A percentile compares a stretch with the other conserved stretches of the same genome.
These are phyloP conservation scores for Amblyteles armatorius DNA, from an alignment of 2,888 invertebrate genomes.

Conservation along the genomic window DNA sequence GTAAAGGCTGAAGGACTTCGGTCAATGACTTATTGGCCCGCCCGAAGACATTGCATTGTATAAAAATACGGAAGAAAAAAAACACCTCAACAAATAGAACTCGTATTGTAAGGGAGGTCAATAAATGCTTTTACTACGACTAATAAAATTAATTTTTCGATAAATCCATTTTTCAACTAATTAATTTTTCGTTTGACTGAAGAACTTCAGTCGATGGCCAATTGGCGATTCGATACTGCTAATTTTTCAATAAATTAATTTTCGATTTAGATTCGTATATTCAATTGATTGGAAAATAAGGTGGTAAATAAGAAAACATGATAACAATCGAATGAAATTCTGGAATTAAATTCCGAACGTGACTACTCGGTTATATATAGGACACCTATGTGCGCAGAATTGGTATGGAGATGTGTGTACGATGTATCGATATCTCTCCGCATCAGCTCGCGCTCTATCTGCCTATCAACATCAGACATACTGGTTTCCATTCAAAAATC, in stretches of 20 bases:
- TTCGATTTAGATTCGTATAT: not conserved
- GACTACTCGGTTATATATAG: not conserved
- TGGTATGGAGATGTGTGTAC: not conserved
- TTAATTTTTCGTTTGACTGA: no score
- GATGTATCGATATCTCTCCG: not conserved
- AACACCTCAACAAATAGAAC: no score
- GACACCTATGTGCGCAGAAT: not conserved
- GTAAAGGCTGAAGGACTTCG: no score
- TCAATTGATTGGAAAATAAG: not conserved
- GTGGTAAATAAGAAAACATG: not conserved
- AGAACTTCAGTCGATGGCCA: no score
- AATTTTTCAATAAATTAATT: not conserved
- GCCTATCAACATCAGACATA: constrained; percentile 8
- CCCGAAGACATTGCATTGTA: no score
- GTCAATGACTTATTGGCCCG: no score
- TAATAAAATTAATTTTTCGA: no score
- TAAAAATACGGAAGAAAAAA: no score
- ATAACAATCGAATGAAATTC: not conserved
- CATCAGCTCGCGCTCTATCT: constrained; percentile 3
- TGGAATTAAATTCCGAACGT: not conserved
- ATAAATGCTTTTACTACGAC: no score
- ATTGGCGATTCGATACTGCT: not conserved
- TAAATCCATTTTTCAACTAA: no score
- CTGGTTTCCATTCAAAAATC: constrained; percentile 24
- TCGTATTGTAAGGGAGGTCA: no score